Conservation (phyloP, 2,113 vertebrate species). For the Cynoglossus semilaevis region DNA sequence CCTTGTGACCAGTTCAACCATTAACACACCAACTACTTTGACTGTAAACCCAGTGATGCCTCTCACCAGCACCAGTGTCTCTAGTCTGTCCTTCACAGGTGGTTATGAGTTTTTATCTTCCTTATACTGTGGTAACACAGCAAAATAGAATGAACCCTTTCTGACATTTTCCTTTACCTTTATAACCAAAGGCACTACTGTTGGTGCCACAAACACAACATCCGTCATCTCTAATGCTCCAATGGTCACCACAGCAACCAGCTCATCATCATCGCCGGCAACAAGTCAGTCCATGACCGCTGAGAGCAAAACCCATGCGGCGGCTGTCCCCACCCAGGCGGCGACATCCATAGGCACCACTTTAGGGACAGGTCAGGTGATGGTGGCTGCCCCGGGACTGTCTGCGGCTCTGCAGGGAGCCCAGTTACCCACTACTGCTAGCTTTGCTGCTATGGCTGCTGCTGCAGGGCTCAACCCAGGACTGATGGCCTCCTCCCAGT, state of each 20-base stretch:
- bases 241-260: constrained; percentile 79
- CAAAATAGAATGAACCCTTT: too few species aligned
- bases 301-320: constrained; percentile 75
- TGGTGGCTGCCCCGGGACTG: constrained; percentile 88
- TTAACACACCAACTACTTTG: constrained; percentile 90
- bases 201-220: constrained; percentile 83
- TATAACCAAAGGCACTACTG: constrained; percentile 80
- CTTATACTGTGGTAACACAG: too few species aligned
- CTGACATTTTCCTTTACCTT: neutral
- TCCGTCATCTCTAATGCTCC: constrained; percentile 93
- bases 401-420: constrained; percentile 88
- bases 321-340: constrained; percentile 80
- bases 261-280: constrained; percentile 87
- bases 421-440: constrained; percentile 89
- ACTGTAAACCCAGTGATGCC: constrained; percentile 95
- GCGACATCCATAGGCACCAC: constrained; percentile 82
- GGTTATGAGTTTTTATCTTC: neutral
- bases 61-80: constrained; percentile 88
- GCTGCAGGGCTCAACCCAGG: constrained; percentile 93
- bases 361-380: constrained; percentile 88
- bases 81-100: constrained; percentile 90
- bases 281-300: constrained; percentile 72
- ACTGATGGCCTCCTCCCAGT: constrained; percentile 94
- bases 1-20: constrained; percentile 89
- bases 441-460: constrained; percentile 95